phyloP scores from a whole-genome alignment of 2,888 invertebrate species.

The Pterobdella sp. region DNA sequence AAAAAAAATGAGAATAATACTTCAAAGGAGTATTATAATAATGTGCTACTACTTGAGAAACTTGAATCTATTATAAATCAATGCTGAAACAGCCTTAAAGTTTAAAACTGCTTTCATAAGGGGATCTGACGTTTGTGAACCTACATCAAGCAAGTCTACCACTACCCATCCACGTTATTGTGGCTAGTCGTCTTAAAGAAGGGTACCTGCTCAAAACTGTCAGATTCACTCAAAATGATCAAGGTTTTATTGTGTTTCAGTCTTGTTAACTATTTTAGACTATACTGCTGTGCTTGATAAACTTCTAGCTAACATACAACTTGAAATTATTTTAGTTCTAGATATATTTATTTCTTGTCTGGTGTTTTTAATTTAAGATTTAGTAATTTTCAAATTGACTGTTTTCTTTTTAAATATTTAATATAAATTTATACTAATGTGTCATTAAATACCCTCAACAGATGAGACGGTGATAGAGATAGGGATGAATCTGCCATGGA shows the following conservation, averaged over 20 bases:
- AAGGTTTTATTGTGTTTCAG: too few relatives aligned
- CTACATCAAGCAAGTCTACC: constrained; percentile 60
- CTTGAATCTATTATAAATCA: too few relatives aligned
- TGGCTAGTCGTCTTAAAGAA: constrained; percentile 67
- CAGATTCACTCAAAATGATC: constrained; percentile 32
- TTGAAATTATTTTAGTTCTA: too few relatives aligned
- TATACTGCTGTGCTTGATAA: too few relatives aligned
- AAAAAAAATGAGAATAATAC: too few relatives aligned
- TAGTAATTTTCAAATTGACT: neutral
- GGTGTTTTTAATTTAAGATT: neutral
- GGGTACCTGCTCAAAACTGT: constrained; percentile 62
- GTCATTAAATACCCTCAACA: neutral
- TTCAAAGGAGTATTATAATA: too few relatives aligned
- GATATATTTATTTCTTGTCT: too few relatives aligned
- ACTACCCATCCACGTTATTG: constrained; percentile 57
- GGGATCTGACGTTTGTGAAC: constrained; percentile 51
- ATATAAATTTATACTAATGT: neutral
- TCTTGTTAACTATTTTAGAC: too few relatives aligned
- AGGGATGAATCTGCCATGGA: constrained; percentile 64
- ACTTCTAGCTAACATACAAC: too few relatives aligned
- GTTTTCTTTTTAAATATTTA: neutral
- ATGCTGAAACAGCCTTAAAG: too few relatives aligned
- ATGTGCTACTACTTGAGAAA: too few relatives aligned
- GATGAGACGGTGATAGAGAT: constrained; percentile 3
- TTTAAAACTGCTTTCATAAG: neutral